Percentiles rank a stretch among this genome's conserved stretches.
These are phyloP conservation scores for Sebastes aleutianus DNA, from an alignment of 2,797 vertebrate species.

Conservation along the genomic window DNA sequence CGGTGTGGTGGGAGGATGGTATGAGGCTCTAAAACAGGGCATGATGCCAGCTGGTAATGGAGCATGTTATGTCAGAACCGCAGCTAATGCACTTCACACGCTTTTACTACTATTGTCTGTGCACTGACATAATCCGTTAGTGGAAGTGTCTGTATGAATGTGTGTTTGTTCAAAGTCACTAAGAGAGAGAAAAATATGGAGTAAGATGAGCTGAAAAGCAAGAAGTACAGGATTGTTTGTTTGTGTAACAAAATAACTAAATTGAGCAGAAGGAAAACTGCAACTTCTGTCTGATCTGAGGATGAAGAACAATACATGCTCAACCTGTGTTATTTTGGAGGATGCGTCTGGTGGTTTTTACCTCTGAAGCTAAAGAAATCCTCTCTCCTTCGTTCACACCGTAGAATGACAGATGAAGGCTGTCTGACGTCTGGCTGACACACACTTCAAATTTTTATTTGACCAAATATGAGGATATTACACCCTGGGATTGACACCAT, in stretches of 20 bases:
- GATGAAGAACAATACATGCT: neutral
- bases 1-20: conserved; percentile 1
- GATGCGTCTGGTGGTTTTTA: neutral
- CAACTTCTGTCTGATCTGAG: neutral
- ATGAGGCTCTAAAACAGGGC: conserved; percentile 19
- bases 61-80: conserved; percentile 39
- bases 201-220: neutral
- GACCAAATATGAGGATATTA: neutral
- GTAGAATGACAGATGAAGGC: neutral
- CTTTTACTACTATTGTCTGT: conserved; percentile 24
- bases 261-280: neutral
- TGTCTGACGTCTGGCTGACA: neutral
- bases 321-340: neutral
- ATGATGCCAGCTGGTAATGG: conserved; percentile 34
- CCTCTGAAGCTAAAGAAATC: neutral
- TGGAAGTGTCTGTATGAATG: neutral
- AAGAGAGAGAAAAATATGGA: neutral
- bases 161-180: conserved; percentile 8
- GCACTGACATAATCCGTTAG: neutral
- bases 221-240: neutral
- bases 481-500: neutral
- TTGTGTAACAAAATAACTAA: neutral
- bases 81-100: conserved; percentile 41
- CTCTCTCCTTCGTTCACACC: neutral
- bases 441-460: conserved; percentile 9